Conservation (phyloP, 2,113 vertebrate species). For the Toxostoma redivivum region DNA sequence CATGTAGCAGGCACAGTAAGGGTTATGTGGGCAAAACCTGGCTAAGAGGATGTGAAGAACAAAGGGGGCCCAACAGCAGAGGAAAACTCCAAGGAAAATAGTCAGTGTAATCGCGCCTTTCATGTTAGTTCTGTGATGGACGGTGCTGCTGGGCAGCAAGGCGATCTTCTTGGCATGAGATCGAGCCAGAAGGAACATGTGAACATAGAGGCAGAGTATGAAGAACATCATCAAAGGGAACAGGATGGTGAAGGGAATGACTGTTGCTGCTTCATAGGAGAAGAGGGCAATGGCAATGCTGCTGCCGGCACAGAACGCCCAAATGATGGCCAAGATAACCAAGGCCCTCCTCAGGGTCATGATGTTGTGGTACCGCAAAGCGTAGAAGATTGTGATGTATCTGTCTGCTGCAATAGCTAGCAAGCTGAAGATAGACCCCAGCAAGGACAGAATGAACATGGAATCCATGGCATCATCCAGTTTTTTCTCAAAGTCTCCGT, state of each 20-base stretch:
- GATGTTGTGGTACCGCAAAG: conserved; percentile 88
- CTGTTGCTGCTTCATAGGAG: conserved; percentile 77
- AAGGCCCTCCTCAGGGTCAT: conserved; percentile 81
- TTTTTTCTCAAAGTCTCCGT: conserved; percentile 72
- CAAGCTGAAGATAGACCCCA: conserved; percentile 92
- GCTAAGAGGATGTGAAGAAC: conserved; percentile 87
- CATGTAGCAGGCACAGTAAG: conserved; percentile 93
- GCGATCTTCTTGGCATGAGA: conserved; percentile 84
- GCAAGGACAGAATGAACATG: conserved; percentile 86
- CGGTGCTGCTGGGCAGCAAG: conserved; percentile 63
- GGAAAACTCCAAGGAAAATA: conserved; percentile 89
- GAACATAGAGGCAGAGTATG: conserved; percentile 87
- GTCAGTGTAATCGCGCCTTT: conserved; percentile 89
- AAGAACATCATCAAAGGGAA: conserved; percentile 84
- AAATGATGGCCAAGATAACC: conserved; percentile 75
- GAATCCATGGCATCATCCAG: conserved; percentile 89
- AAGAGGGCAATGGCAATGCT: conserved; percentile 83
- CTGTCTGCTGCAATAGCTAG: conserved; percentile 90
- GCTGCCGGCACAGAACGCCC: conserved; percentile 78
- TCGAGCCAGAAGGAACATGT: conserved; percentile 91
- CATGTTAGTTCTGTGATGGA: conserved; percentile 72
- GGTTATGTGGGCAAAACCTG: conserved; percentile 85
- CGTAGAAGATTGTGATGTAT: conserved; percentile 94
- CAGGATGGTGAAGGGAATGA: conserved; percentile 81
- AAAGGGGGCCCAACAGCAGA: conserved; percentile 93